phyloP scores from a whole-genome alignment of 1,140 invertebrate species.

The Drosophila virilis region DNA sequence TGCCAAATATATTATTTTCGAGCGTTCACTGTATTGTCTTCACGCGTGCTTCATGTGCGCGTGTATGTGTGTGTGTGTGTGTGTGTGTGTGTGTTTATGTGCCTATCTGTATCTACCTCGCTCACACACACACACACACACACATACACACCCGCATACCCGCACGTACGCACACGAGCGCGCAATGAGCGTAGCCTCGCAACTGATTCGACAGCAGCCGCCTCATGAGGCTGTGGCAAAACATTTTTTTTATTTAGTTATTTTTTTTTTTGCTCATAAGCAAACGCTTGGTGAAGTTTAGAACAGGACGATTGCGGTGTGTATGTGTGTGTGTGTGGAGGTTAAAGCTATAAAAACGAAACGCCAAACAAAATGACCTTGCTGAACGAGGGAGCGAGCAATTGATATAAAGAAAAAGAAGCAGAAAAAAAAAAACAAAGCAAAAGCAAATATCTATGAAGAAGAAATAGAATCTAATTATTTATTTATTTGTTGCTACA shows the following conservation, averaged over 20 bases:
- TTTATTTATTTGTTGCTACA: constrained; percentile 76
- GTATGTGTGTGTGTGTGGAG: neutral
- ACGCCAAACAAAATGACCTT: constrained; percentile 45
- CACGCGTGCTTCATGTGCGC: constrained; percentile 16
- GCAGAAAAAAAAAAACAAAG: neutral
- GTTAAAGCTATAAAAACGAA: constrained; percentile 44
- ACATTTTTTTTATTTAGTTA: constrained; percentile 2
- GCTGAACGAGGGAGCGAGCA: constrained; percentile 10
- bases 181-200: constrained; percentile 34
- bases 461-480: constrained; percentile 66
- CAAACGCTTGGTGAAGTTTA: constrained; percentile 45
- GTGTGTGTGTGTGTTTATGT: constrained; percentile 17
- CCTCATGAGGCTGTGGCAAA: constrained; percentile 24
- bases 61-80: constrained; percentile 16
- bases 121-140: constrained; percentile 37
- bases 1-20: neutral
- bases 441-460: constrained; percentile 7
- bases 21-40: constrained; percentile 21
- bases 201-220: constrained; percentile 44
- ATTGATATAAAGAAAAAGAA: neutral
- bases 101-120: constrained; percentile 45
- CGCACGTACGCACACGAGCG: constrained; percentile 6
- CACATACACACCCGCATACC: constrained; percentile 14
- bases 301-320: constrained; percentile 19
- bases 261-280: constrained; percentile 21